Evolutionary conservation across 1,140 invertebrate species (phyloP), one percentile per base, ranked within the genome.

Genomic region (Rhagoletis zephyria): DNA sequence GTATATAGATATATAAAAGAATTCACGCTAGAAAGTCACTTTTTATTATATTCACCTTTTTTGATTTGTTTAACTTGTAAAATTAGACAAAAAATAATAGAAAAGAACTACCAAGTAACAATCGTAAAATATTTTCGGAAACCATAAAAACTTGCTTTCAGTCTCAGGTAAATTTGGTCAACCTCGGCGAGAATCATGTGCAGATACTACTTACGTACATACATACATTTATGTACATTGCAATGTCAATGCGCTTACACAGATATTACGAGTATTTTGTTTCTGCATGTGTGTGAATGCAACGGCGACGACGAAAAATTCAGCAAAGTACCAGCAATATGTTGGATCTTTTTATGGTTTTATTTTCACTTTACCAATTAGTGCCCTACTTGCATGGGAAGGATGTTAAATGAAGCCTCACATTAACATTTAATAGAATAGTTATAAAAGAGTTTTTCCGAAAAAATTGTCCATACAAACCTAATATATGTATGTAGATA

Each of bases 31-130:
- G 67, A 81, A 77, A 81, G 74, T 81, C 74, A 81, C 74, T 81
- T 81, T 81, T 81, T 81, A 81, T 81, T 81, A 81, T 59, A 81
- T 81, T 81, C 74, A 81, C 48, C 74, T 81, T 59, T 59, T 81
- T 81, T 81, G 74, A 56, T 81, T 81, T 81, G n/a, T 51, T 56
- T 81, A 81, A 56, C 74, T 81, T 81, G 74, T 56, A 81, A 81
- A 81, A 12, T 77, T 56, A 51, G 19, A n/a, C 74, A 81, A 51
- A 81, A 81, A 51, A 81, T 14, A 42, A 67, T 5, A 67, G 19
- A 67, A 64, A 64, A 12, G 16, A 64, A 64, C 9, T 4, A 19
- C 74, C 45, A 81, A 30, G 74, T 7, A 81, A 81, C 48, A 51
- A 81, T 81, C n/a, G 74, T 81, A 59, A 30, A 81, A 56, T 30